Conservation (phyloP, 1,140 invertebrate species). For the Pseudomyrmex cubaensis region DNA sequence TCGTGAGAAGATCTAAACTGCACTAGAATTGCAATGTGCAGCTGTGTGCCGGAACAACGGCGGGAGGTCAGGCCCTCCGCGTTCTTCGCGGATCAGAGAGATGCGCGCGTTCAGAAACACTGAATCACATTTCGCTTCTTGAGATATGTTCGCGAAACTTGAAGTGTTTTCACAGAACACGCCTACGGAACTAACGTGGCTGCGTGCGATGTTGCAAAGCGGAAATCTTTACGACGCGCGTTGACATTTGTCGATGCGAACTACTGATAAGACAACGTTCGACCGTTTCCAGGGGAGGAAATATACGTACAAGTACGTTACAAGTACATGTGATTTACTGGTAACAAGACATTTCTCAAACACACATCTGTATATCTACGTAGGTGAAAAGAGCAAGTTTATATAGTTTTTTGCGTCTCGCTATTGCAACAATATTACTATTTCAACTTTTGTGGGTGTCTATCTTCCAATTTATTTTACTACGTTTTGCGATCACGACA, state of each 20-base stretch:
- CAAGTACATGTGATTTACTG: background rate
- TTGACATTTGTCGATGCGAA: slow-evolving; percentile 36
- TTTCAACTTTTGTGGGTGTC: background rate
- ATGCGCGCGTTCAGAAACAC: slow-evolving; percentile 23
- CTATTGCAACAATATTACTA: background rate
- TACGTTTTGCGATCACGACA: background rate
- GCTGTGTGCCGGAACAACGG: slow-evolving; percentile 30
- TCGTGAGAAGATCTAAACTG: slow-evolving; percentile 38
- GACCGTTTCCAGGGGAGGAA: background rate
- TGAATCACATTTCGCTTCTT: slow-evolving; percentile 56
- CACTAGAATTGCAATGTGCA: slow-evolving; percentile 36
- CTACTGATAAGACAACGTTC: background rate
- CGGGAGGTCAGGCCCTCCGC: slow-evolving; percentile 13
- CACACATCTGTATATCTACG: background rate
- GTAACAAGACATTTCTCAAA: background rate
- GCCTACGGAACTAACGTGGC: slow-evolving; percentile 1
- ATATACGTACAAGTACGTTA: background rate
- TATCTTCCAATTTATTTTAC: background rate
- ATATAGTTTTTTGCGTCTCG: background rate
- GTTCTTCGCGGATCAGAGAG: slow-evolving; percentile 4
- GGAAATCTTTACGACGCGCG: slow-evolving; percentile 9
- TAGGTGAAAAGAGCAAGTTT: no score
- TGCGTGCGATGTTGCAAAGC: slow-evolving; percentile 4
- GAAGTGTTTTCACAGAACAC: slow-evolving; percentile 56
- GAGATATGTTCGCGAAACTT: slow-evolving; percentile 17